Evolutionary conservation across 2,888 invertebrate genomes (phyloP), one percentile per base, ranked within the genome.

Genomic region (Acleris holmiana): DNA sequence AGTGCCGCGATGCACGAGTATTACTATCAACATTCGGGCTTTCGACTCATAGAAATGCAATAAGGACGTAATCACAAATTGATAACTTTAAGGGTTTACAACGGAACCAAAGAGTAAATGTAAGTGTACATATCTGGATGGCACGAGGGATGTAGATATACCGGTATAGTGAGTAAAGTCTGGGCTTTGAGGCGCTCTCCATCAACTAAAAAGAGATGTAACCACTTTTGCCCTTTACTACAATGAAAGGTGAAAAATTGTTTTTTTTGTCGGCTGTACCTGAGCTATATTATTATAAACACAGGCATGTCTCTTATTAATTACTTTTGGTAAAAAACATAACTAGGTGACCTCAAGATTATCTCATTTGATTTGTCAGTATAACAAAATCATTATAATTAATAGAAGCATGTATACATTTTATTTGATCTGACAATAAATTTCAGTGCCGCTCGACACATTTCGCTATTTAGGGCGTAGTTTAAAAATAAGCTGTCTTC

Each of bases 71-170:
- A 58, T 58, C 47, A 48, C 51, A 61, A 54, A 29, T 35, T 23
- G 29, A 35, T 59, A 48, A 54, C 53, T 54, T 49, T 48, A 64
- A 66, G 50, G 53, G 61, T 66, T 68, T 65, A 65, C 49, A 68
- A 66, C 50, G 69, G 73, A 75, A 76, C 74, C 74, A 74, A 76
- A 72, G 68, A 69, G 40, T 55, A 35, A 49, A 49, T 68, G 69
- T 73, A 73, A 76, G 76, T 77, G 79, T 82, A 82, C 80, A 81
- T 81, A 82, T 80, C 80, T 74, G 68, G 64, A 64, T 71, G 71
- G 67, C 62, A 70, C 68, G 69, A 73, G 68, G 70, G 66, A 59
- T 61, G 41, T 47, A 53, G 48, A 49, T 54, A 54, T 56, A 54
- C 61, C 64, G 57, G 55, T n/a, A 44, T 19, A 67, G 64, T 58